Base-by-base conservation (phyloP, 2,113 vertebrate genomes). In the Ancistrus triradiatus region DNA sequence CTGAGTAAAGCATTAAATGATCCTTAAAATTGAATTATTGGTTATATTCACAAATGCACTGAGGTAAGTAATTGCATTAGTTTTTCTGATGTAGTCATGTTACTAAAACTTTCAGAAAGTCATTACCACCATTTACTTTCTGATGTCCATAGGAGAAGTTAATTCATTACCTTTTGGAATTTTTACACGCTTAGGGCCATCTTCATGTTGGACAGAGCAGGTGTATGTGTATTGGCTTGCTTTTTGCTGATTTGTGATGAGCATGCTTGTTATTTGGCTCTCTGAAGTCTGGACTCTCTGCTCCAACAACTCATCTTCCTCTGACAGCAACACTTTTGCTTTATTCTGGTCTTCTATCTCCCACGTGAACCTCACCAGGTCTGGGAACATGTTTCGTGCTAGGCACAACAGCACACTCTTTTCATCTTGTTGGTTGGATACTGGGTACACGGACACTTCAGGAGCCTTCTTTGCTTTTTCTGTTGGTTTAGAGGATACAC, bases 301-400 rank as follows among this genome's bases (percentile, higher is more conserved):
- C 8, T 63, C 64, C 55, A 74, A 7, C 28, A 46, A 7, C 0
- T 70, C 6, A 1, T 9, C 25, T 24, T 7, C 1, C 1, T 38
- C 25, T 10, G 21, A n/a, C 0, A 1, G 0, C 0, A 11, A 2
- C 33, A 53, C 1, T 6, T 0, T 1, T 2, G 2, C 2, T 0
- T 7, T 4, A 0, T 2, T 1, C 1, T 7, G 15, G 8, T 14
- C 33, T 42, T n/a, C 6, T 4, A 15, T 14, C 35, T 62, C 1
- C 76, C 76, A 78, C 2, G 8, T 21, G 48, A 78, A 66, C 28
- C 1, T 61, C 31, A 73, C 57, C 2, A 75, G 2, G 2, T 71
- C 28, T 7, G 73, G 73, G n/a, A 71, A 66, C 73, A 78, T 78
- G 1, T 11, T 1, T 0, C 2, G 55, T 31, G 70, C 76, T 2